Conservation (phyloP, 2,888 invertebrate genomes). For the Tenthredo amoena region DNA sequence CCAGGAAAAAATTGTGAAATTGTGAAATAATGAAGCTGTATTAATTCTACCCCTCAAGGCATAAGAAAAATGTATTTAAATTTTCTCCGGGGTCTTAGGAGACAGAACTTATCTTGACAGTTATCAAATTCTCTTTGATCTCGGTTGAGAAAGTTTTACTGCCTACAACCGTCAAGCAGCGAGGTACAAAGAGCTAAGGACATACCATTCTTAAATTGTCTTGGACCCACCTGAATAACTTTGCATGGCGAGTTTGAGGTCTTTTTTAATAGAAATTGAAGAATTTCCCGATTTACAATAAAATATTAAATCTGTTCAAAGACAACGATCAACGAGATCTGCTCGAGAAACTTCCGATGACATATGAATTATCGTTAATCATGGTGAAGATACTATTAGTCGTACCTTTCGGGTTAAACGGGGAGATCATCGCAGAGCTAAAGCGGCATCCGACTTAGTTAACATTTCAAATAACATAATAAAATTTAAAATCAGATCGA, state of each 20-base stretch:
- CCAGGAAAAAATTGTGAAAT: not conserved
- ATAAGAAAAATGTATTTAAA: constrained; percentile 24
- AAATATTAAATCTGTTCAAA: not conserved
- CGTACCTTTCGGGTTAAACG: constrained; percentile 7
- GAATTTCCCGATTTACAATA: not conserved
- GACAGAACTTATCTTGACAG: constrained; percentile 17
- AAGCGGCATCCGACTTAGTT: not conserved
- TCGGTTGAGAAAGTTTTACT: constrained; percentile 3
- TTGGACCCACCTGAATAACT: not conserved
- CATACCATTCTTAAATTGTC: constrained; percentile 16
- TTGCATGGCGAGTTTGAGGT: not conserved
- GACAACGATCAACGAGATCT: not conserved
- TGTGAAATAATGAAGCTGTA: not conserved
- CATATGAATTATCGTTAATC: not conserved
- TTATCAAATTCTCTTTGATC: constrained; percentile 21
- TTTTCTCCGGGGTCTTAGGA: not conserved
- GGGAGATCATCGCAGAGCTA: constrained; percentile 9
- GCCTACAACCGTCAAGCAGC: not conserved
- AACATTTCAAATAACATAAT: constrained; percentile 21
- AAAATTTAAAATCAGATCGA: constrained; percentile 30
- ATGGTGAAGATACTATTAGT: not conserved
- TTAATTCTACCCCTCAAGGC: constrained; percentile 11
- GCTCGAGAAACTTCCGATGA: not conserved
- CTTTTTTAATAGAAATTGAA: not conserved
- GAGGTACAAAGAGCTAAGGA: not conserved